phyloP scores from a whole-genome alignment of 2,113 vertebrate species.

The Protomyctophum bolini region DNA sequence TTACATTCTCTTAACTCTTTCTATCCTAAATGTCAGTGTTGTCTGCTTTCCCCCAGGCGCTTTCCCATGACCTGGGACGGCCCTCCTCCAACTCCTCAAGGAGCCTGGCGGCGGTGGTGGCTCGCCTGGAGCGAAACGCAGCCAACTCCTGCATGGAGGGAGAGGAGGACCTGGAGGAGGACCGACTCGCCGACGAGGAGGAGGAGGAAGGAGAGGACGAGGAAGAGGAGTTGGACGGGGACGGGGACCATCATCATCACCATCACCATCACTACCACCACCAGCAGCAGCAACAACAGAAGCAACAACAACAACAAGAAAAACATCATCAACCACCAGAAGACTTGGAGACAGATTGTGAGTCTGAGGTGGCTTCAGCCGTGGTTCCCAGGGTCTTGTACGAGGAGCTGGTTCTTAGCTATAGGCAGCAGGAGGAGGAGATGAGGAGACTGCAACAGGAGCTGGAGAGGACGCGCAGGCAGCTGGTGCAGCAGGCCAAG shows the following conservation, averaged over 20 bases:
- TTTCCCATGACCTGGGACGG: constrained; percentile 75
- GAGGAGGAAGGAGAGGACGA: constrained; percentile 76
- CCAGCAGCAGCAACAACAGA: constrained; percentile 14
- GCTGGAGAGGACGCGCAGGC: constrained; percentile 93
- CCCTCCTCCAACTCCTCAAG: constrained; percentile 80
- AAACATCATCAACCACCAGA: neutral
- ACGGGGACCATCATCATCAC: constrained; percentile 47
- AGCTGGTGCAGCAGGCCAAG: constrained; percentile 97
- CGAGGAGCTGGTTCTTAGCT: constrained; percentile 95
- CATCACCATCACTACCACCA: constrained; percentile 60
- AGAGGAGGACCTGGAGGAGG: constrained; percentile 78
- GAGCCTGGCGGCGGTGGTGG: constrained; percentile 97
- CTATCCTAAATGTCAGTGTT: constrained; percentile 36
- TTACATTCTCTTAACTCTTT: neutral
- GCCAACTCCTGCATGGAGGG: constrained; percentile 80
- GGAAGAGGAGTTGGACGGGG: constrained; percentile 74
- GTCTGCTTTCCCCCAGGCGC: constrained; percentile 52
- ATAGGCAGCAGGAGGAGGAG: constrained; percentile 97
- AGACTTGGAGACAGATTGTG: constrained; percentile 60
- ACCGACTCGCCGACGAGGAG: constrained; percentile 74
- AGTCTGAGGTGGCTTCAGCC: constrained; percentile 76
- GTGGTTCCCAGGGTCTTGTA: constrained; percentile 93
- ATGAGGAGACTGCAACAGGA: constrained; percentile 97
- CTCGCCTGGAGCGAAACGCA: constrained; percentile 86
- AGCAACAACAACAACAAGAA: constrained; percentile 52